Conservation (phyloP, 1,140 invertebrate genomes). For the Chironomus striatipennis region DNA sequence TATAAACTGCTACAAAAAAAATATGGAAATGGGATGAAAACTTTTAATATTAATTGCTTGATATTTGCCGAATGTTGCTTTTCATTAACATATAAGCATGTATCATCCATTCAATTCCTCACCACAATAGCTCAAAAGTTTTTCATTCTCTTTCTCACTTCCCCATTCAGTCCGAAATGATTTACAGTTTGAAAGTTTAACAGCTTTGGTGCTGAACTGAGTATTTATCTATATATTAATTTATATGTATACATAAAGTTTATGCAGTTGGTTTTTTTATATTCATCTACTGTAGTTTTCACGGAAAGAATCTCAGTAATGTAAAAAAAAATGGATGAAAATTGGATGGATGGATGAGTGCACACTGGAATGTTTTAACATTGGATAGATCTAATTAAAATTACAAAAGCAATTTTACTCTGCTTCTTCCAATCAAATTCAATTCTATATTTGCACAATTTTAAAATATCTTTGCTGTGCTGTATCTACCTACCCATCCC, state of each 20-base stretch:
- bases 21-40: no score
- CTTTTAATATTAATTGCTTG: neutral
- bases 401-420: neutral
- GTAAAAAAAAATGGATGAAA: neutral
- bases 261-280: no score
- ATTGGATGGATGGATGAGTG: neutral
- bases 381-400: constrained; percentile 14
- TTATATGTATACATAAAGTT: no score
- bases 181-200: neutral
- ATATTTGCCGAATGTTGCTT: neutral
- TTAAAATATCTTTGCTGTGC: no score
- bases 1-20: no score
- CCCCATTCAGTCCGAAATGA: neutral
- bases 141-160: neutral
- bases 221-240: no score
- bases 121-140: neutral
- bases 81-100: neutral
- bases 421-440: no score
- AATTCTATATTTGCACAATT: no score
- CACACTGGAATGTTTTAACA: neutral
- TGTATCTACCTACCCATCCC: neutral
- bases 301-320: no score
- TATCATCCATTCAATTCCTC: constrained; percentile 6
- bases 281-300: no score
- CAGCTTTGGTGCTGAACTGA: neutral